phyloP scores from a whole-genome alignment of 2,888 invertebrate genomes.

The Drosophila subsilvestris region DNA sequence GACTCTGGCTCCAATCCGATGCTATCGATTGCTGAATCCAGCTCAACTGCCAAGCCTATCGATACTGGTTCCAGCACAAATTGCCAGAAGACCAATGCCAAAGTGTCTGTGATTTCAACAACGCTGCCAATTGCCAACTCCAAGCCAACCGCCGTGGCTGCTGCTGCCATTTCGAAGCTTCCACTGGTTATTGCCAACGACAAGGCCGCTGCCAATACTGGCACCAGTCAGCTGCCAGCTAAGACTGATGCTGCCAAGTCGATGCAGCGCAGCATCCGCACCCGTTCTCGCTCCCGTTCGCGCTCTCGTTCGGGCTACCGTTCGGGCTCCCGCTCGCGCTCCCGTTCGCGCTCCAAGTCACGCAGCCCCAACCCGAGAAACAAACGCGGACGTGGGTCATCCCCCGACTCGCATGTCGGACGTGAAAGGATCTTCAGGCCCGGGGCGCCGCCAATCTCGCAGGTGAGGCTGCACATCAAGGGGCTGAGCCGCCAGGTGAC shows the following conservation, averaged over 20 bases:
- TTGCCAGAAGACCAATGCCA: background rate
- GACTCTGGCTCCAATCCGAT: background rate
- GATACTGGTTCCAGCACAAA: background rate
- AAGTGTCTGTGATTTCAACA: background rate
- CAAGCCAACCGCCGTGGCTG: too few species aligned
- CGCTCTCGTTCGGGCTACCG: background rate
- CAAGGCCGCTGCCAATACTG: background rate
- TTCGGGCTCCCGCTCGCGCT: too few species aligned
- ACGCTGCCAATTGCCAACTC: background rate
- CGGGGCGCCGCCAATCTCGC: background rate
- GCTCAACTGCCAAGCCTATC: background rate
- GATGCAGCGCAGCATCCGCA: background rate
- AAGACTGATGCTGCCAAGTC: background rate
- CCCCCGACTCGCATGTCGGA: background rate
- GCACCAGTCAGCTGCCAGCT: background rate
- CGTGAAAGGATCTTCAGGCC: background rate
- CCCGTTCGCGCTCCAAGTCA: background rate
- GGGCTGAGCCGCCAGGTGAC: constrained; percentile 53
- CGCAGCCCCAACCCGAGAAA: background rate
- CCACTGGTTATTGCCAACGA: background rate
- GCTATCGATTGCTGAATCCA: background rate
- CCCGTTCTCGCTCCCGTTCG: background rate
- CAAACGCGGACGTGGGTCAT: background rate
- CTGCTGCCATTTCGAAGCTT: background rate
- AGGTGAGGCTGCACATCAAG: constrained; percentile 51